These are phyloP conservation scores for Coptodon rendalli DNA, from an alignment of 2,113 vertebrate genomes.

Conservation along the genomic window DNA sequence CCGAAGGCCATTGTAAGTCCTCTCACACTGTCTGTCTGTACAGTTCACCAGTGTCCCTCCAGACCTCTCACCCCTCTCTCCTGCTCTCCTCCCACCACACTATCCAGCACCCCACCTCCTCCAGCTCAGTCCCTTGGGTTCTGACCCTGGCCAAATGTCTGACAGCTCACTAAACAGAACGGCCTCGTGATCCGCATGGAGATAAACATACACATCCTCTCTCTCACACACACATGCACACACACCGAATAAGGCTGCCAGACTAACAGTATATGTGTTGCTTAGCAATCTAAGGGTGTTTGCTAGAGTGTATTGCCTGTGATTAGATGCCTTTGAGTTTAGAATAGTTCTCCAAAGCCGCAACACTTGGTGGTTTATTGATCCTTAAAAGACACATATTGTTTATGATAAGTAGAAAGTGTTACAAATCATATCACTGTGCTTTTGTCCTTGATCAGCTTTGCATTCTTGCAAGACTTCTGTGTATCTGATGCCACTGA, in stretches of 20 bases:
- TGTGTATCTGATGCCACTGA: not conserved
- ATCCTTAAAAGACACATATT: not conserved
- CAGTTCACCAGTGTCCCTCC: slow-evolving; percentile 44
- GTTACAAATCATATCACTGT: not conserved
- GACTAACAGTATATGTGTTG: not conserved
- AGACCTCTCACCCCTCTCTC: slow-evolving; percentile 25
- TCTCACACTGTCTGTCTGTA: slow-evolving; percentile 49
- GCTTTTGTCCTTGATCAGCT: slow-evolving; percentile 5
- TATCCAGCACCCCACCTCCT: not conserved
- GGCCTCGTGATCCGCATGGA: slow-evolving; percentile 46
- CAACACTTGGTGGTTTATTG: not conserved
- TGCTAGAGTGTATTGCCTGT: not conserved
- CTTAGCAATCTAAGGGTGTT: not conserved
- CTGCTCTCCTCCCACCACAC: not conserved
- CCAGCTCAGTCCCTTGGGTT: slow-evolving; percentile 25
- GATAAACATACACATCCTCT: slow-evolving; percentile 11
- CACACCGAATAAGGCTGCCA: not conserved
- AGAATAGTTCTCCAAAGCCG: not conserved
- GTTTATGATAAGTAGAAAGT: not conserved
- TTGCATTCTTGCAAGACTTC: slow-evolving; percentile 3
- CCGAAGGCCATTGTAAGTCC: slow-evolving; percentile 48
- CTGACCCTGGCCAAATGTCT: slow-evolving; percentile 62
- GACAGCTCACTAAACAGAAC: slow-evolving; percentile 66
- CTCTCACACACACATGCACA: not conserved
- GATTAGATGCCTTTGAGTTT: not conserved